Percentiles rank a stretch among this genome's conserved stretches.
These are phyloP conservation scores for Porites lobata DNA, from an alignment of 92 coral and sea anemone species.

Conservation along the genomic window DNA sequence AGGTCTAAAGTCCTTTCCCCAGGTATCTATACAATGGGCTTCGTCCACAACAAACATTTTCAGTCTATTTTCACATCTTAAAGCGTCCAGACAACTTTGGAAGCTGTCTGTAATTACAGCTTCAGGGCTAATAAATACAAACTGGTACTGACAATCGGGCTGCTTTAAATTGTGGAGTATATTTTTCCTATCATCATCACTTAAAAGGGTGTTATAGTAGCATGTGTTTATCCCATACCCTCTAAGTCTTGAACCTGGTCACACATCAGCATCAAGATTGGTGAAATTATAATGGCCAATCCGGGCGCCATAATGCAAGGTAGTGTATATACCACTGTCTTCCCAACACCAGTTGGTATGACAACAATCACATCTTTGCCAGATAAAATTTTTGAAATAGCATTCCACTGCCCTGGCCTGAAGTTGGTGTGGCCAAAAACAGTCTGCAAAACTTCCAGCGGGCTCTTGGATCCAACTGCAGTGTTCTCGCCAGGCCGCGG, in stretches of 20 bases:
- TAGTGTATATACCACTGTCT: slow-evolving; percentile 46
- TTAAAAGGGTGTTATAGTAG: slow-evolving; percentile 24
- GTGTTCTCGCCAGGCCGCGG: too few species aligned
- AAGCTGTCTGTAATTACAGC: slow-evolving; percentile 44
- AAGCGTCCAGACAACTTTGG: slow-evolving; percentile 27
- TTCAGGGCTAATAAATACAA: slow-evolving; percentile 52
- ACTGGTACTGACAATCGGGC: slow-evolving; percentile 46
- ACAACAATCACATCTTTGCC: slow-evolving; percentile 43
- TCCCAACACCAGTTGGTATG: slow-evolving; percentile 61
- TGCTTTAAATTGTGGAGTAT: slow-evolving; percentile 42
- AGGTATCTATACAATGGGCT: slow-evolving; percentile 62
- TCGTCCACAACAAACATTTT: slow-evolving; percentile 16
- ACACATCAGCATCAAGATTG: slow-evolving; percentile 50
- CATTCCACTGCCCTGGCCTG: slow-evolving; percentile 18
- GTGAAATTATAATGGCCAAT: slow-evolving; percentile 42
- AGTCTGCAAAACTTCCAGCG: too few species aligned
- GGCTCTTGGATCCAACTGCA: too few species aligned
- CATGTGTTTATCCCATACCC: slow-evolving; percentile 49
- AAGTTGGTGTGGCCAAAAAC: too few species aligned
- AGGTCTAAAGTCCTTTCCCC: slow-evolving; percentile 64
- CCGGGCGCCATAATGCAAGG: slow-evolving; percentile 40
- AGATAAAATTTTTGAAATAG: slow-evolving; percentile 30
- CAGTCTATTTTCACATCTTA: neutral
- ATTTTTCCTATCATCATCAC: slow-evolving; percentile 44
- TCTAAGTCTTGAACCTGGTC: slow-evolving; percentile 54